Evolutionary conservation across 2,888 invertebrate genomes (phyloP).

Genomic region (Tyria jacobaeae): DNA sequence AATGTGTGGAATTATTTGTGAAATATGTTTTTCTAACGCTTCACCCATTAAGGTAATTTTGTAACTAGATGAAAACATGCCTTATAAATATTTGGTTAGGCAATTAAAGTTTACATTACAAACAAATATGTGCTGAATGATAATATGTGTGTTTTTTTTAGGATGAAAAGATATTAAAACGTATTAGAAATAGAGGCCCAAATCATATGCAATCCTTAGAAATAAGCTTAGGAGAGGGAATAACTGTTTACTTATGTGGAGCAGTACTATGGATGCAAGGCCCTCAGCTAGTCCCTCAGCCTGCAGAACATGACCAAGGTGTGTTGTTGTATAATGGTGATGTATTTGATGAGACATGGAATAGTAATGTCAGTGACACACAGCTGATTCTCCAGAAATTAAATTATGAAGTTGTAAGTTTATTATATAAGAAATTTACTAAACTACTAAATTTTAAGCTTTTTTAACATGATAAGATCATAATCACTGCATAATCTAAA

Average conservation of each 20-base stretch:
- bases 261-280: slow-evolving; percentile 96
- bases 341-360: slow-evolving; percentile 88
- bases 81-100: no score
- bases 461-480: no score
- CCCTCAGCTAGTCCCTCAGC: slow-evolving; percentile 87
- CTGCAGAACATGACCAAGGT: slow-evolving; percentile 87
- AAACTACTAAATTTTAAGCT: no score
- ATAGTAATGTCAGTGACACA: slow-evolving; percentile 81
- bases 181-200: slow-evolving; percentile 87
- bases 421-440: no score
- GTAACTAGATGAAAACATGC: neutral
- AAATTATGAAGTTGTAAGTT: slow-evolving; percentile 36
- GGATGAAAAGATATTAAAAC: slow-evolving; percentile 71
- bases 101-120: neutral
- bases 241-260: slow-evolving; percentile 75
- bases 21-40: slow-evolving; percentile 61
- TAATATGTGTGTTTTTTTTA: slow-evolving; percentile 25
- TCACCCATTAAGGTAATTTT: slow-evolving; percentile 45
- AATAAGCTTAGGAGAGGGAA: slow-evolving; percentile 46
- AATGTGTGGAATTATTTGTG: slow-evolving; percentile 87
- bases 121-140: neutral
- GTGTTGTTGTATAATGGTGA: slow-evolving; percentile 96
- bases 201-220: slow-evolving; percentile 66
- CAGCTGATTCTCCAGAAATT: slow-evolving; percentile 77
- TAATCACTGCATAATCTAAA: no score